Evolutionary conservation across 2,888 invertebrate genomes (phyloP).

Genomic region (Sarcophaga variegata): DNA sequence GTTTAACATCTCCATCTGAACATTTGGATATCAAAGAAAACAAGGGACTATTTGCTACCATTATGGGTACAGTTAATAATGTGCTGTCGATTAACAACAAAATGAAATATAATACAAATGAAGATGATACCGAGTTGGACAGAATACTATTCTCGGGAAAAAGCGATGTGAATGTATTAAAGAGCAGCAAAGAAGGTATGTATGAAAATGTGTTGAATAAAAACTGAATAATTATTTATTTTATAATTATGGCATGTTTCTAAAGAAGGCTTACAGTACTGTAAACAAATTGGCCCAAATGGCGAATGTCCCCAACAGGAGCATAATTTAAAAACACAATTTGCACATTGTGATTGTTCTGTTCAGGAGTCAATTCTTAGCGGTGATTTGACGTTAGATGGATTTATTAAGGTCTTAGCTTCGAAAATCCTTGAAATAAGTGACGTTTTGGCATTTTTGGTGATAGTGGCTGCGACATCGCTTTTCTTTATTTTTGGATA

Average conservation of each 20-base stretch:
- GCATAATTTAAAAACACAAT: neutral
- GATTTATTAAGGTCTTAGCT: constrained; percentile 74
- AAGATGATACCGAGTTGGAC: constrained; percentile 73
- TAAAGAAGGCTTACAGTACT: constrained; percentile 71
- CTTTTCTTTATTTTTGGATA: constrained; percentile 89
- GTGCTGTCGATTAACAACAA: constrained; percentile 73
- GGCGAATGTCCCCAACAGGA: constrained; percentile 68
- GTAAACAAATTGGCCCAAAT: constrained; percentile 73
- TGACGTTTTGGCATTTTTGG: constrained; percentile 84
- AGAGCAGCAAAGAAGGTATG: constrained; percentile 39
- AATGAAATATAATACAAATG: constrained; percentile 51
- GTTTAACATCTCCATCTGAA: constrained; percentile 60
- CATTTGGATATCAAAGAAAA: constrained; percentile 68
- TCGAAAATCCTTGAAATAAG: constrained; percentile 79
- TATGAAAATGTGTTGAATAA: neutral
- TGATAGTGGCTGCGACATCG: constrained; percentile 87
- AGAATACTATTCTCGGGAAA: constrained; percentile 74
- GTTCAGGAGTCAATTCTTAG: neutral
- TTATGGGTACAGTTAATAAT: constrained; percentile 79
- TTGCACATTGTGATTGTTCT: constrained; percentile 48
- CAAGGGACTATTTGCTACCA: constrained; percentile 78
- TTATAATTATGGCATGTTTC: neutral
- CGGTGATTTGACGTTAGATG: constrained; percentile 71
- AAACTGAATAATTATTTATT: neutral
- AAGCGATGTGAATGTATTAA: neutral